phyloP scores from a whole-genome alignment of 1,140 invertebrate genomes.

The Atta colombica region DNA sequence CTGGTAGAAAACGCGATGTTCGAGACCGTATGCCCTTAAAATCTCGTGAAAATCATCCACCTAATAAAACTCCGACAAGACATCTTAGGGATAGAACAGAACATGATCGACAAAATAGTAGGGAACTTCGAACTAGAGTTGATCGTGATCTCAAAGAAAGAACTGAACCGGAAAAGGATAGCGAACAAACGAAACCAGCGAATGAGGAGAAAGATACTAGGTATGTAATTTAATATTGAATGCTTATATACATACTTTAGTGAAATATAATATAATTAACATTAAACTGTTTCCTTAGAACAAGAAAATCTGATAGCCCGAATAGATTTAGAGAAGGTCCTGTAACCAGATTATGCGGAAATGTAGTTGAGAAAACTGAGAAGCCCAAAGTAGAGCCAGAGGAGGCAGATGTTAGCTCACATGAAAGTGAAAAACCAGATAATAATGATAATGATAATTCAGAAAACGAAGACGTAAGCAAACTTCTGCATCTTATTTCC shows the following conservation, averaged over 20 bases:
- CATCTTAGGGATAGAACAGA: conserved; percentile 81
- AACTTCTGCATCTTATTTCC: conserved; percentile 14
- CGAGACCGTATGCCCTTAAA: conserved; percentile 82
- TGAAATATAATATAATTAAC: conserved; percentile 6
- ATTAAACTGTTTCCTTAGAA: conserved; percentile 66
- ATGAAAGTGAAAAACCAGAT: conserved; percentile 81
- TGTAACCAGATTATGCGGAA: conserved; percentile 83
- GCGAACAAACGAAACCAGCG: conserved; percentile 72
- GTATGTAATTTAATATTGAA: conserved; percentile 53
- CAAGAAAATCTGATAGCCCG: conserved; percentile 82
- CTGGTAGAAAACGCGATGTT: conserved; percentile 80
- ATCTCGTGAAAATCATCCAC: conserved; percentile 84
- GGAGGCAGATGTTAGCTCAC: conserved; percentile 79
- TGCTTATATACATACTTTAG: conserved; percentile 11
- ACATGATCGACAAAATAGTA: conserved; percentile 71
- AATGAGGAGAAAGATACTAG: conserved; percentile 82
- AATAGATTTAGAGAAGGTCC: conserved; percentile 83
- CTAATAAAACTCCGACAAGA: conserved; percentile 79
- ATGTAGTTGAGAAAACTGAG: conserved; percentile 79
- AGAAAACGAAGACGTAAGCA: conserved; percentile 82
- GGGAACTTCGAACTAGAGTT: conserved; percentile 75
- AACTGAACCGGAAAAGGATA: conserved; percentile 79
- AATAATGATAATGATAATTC: conserved; percentile 85
- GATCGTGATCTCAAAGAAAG: conserved; percentile 76
- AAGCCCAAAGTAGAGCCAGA: conserved; percentile 79